A percentile compares a stretch with the other conserved stretches of the same genome.
Conservation (phyloP, 2,797 vertebrate species). For the Erethizon dorsatum region DNA sequence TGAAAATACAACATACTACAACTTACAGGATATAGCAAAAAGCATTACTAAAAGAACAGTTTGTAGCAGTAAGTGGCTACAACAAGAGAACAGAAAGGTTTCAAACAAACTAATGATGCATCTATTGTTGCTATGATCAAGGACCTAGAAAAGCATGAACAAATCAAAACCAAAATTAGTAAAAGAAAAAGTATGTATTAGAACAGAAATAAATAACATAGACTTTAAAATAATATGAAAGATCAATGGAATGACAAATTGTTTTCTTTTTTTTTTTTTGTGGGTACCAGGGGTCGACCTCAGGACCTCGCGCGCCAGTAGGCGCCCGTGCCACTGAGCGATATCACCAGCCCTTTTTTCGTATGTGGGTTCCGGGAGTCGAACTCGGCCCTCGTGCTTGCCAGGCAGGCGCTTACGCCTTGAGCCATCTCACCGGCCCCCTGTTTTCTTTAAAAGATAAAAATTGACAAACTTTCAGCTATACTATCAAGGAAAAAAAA, state of each 20-base stretch:
- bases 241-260: neutral
- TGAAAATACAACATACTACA: neutral
- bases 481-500: neutral
- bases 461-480: neutral
- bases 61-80: neutral
- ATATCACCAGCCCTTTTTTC: too few species aligned
- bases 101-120: neutral
- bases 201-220: neutral
- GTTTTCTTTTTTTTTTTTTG: too few species aligned
- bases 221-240: neutral
- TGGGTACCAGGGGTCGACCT: too few species aligned
- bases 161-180: neutral
- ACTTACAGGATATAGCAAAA: neutral
- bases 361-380: too few species aligned
- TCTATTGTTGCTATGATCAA: neutral
- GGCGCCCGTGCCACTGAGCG: too few species aligned
- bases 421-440: too few species aligned
- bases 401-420: too few species aligned
- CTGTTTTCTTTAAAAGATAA: neutral
- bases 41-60: neutral
- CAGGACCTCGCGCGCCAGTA: too few species aligned
- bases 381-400: too few species aligned
- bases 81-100: neutral
- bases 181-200: neutral
- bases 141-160: neutral